These are phyloP conservation scores for Formicarius rufipectus DNA, from an alignment of 2,113 vertebrate genomes.

Conservation along the genomic window DNA sequence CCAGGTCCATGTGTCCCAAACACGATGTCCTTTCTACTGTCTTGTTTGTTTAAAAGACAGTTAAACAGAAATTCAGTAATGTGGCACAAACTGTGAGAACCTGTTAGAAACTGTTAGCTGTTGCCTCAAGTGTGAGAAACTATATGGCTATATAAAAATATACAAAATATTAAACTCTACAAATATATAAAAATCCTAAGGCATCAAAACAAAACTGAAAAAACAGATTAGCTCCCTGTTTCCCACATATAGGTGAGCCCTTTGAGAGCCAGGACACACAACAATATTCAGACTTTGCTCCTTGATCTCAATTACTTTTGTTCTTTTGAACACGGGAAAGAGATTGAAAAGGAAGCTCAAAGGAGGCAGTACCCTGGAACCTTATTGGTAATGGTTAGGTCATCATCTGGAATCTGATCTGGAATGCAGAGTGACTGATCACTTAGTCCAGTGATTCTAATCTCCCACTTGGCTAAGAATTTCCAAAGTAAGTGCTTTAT, in stretches of 20 bases:
- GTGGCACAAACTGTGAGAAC: too few species aligned
- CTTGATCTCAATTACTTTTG: background rate
- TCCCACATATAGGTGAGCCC: fast-evolving
- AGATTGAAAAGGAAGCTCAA: background rate
- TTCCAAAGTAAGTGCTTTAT: background rate
- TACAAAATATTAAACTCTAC: too few species aligned
- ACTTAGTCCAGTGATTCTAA: background rate
- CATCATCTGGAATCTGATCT: background rate
- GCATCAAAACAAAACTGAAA: background rate
- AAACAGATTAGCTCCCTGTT: background rate
- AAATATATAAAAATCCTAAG: too few species aligned
- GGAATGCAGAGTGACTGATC: background rate
- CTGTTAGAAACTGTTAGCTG: too few species aligned
- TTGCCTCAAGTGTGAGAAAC: too few species aligned
- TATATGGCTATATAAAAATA: too few species aligned
- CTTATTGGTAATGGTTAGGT: background rate
- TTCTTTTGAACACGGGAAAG: background rate
- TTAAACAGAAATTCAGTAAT: too few species aligned
- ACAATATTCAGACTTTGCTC: background rate
- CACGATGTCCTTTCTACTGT: too few species aligned
- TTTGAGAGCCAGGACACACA: background rate
- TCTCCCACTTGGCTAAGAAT: background rate
- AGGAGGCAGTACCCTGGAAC: background rate
- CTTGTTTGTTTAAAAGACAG: too few species aligned
- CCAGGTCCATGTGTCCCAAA: too few species aligned